Percentiles rank a stretch among this genome's conserved stretches.
Conservation (phyloP, 30 jellyfish, hydroid and myxozoan species). For the Turritopsis rubra region DNA sequence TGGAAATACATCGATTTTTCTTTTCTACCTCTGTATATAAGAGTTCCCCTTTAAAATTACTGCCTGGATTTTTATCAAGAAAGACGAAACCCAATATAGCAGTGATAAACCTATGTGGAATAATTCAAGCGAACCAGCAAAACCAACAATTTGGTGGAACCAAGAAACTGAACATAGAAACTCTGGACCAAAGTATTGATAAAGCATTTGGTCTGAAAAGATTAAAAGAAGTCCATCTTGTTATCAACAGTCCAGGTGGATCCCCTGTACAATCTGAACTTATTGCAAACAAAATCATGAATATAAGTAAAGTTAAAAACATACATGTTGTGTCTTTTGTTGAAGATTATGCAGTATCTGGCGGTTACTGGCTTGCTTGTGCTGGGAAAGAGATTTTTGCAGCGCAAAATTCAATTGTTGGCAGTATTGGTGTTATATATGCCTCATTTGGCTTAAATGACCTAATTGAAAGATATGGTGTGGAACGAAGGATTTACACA, state of each 20-base stretch:
- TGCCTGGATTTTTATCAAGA: neutral
- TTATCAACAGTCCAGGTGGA: slow-evolving; percentile 73
- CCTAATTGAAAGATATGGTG: slow-evolving; percentile 44
- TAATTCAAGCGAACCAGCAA: neutral
- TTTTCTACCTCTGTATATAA: neutral
- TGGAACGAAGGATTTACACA: slow-evolving; percentile 54
- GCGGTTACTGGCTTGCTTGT: slow-evolving; percentile 88
- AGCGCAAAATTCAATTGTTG: slow-evolving; percentile 62
- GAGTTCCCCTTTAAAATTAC: neutral
- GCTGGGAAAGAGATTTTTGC: slow-evolving; percentile 82
- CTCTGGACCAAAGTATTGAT: slow-evolving; percentile 49
- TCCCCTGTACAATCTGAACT: slow-evolving; percentile 75
- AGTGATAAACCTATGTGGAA: slow-evolving; percentile 5
- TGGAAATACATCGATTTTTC: neutral
- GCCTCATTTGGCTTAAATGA: slow-evolving; percentile 54
- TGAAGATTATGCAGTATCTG: slow-evolving; percentile 67
- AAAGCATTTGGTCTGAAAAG: slow-evolving; percentile 60
- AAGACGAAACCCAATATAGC: slow-evolving; percentile 11
- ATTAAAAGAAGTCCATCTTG: slow-evolving; percentile 54
- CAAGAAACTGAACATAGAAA: slow-evolving; percentile 23
- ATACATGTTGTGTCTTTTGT: slow-evolving; percentile 54
- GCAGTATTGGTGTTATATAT: slow-evolving; percentile 60
- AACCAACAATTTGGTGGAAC: slow-evolving; percentile 21
- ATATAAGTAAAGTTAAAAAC: slow-evolving; percentile 39
- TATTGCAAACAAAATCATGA: slow-evolving; percentile 45